phyloP scores from a whole-genome alignment of 2,113 vertebrate genomes.

The Tragelaphus imberbis region DNA sequence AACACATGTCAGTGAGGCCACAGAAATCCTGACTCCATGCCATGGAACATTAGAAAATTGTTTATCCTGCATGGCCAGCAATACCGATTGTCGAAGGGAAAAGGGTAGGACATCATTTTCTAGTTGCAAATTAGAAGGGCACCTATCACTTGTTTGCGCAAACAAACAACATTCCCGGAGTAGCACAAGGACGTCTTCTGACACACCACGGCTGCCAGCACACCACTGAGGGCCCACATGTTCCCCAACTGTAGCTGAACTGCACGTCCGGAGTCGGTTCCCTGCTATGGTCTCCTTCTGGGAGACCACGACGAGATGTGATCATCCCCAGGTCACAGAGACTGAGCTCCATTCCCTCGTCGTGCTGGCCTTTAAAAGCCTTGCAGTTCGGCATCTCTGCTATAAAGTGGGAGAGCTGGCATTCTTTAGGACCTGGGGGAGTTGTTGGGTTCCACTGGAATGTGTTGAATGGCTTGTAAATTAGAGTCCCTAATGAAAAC shows the following conservation, averaged over 20 bases:
- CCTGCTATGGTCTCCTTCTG: background rate
- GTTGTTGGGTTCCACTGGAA: constrained; percentile 88
- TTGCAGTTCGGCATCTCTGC: constrained; percentile 58
- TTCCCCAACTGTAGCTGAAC: background rate
- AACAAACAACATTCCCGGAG: background rate
- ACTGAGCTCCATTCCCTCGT: fast-evolving
- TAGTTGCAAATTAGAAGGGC: background rate
- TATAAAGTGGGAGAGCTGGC: constrained; percentile 78
- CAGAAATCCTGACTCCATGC: background rate
- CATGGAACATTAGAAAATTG: background rate
- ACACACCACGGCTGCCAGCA: constrained; percentile 45
- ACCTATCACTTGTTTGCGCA: background rate
- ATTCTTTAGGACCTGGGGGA: constrained; percentile 89
- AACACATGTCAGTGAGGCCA: background rate
- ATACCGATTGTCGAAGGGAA: background rate
- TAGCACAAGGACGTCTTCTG: background rate
- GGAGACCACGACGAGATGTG: background rate
- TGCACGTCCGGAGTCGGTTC: background rate
- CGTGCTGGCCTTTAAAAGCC: constrained; percentile 56
- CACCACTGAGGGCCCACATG: background rate
- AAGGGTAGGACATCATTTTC: background rate
- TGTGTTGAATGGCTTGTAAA: constrained; percentile 94
- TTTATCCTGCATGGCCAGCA: background rate
- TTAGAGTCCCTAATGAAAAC: constrained; percentile 98
- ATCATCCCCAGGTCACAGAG: background rate